Percentiles rank a stretch among this genome's conserved stretches.
Conservation (phyloP, 2,113 vertebrate species). For the Heliornis fulica region DNA sequence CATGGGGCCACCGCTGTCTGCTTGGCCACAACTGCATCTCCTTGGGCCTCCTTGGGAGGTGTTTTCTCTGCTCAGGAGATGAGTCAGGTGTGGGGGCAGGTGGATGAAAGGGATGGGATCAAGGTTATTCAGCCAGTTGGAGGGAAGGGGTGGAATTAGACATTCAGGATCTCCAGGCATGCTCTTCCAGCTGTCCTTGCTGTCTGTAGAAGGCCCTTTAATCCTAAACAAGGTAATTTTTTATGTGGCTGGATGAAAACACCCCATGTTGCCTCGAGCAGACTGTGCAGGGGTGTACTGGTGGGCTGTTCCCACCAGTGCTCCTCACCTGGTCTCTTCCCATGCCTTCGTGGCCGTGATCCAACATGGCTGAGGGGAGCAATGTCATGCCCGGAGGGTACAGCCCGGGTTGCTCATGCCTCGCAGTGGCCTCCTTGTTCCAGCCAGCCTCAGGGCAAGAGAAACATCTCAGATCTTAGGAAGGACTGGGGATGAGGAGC, state of each 20-base stretch:
- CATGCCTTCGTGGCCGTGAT: not conserved
- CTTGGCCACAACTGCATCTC: not conserved
- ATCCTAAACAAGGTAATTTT: not conserved
- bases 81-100: constrained; percentile 63
- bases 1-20: not conserved
- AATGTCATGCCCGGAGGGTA: not conserved
- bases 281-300: not conserved
- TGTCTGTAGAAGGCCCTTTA: constrained; percentile 17
- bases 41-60: constrained; percentile 33
- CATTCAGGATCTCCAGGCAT: constrained; percentile 46
- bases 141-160: constrained; percentile 40
- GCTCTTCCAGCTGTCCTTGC: constrained; percentile 19
- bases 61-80: constrained; percentile 30
- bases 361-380: not conserved
- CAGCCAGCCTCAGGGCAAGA: not conserved
- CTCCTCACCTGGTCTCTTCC: not conserved
- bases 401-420: rapidly evolving
- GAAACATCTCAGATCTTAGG: not conserved
- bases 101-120: constrained; percentile 37
- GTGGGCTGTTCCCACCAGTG: not conserved
- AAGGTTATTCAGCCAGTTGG: constrained; percentile 33
- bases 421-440: not conserved
- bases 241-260: not conserved
- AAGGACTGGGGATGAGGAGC: not conserved
- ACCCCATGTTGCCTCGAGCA: rapidly evolving